Evolutionary conservation across 2,113 vertebrate species (phyloP).

Genomic region (Oncorhynchus masou): DNA sequence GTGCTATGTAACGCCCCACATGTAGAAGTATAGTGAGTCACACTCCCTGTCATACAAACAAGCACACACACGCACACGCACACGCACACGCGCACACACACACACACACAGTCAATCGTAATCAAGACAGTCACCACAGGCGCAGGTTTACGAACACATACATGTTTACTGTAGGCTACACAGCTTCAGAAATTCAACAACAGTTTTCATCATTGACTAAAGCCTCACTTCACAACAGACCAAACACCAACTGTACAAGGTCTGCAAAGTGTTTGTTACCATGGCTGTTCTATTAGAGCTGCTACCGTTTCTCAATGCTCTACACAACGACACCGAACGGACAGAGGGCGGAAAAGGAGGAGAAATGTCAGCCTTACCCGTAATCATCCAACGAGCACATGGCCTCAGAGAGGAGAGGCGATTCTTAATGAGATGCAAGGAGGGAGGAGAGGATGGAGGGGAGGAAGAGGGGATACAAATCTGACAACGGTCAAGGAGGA

Average conservation of each 20-base stretch:
- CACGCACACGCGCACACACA: not conserved
- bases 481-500: not conserved
- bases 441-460: not conserved
- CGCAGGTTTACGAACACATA: not conserved
- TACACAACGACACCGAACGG: not conserved
- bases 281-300: too few species aligned
- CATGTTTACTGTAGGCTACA: not conserved
- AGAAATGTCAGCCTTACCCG: constrained; percentile 12
- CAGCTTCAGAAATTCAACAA: too few species aligned
- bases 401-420: not conserved
- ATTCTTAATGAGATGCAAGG: constrained; percentile 5
- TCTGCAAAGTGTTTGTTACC: too few species aligned
- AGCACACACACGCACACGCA: not conserved
- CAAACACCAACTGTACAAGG: not conserved
- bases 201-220: too few species aligned
- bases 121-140: not conserved
- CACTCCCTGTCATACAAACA: not conserved
- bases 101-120: not conserved
- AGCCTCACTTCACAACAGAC: too few species aligned
- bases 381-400: constrained; percentile 12
- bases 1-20: too few species aligned
- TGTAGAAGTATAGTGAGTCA: too few species aligned
- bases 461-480: not conserved
- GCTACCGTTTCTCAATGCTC: too few species aligned
- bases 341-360: not conserved